These are phyloP conservation scores for Exocentrus adspersus DNA, from an alignment of 2,888 invertebrate genomes.

Conservation along the genomic window DNA sequence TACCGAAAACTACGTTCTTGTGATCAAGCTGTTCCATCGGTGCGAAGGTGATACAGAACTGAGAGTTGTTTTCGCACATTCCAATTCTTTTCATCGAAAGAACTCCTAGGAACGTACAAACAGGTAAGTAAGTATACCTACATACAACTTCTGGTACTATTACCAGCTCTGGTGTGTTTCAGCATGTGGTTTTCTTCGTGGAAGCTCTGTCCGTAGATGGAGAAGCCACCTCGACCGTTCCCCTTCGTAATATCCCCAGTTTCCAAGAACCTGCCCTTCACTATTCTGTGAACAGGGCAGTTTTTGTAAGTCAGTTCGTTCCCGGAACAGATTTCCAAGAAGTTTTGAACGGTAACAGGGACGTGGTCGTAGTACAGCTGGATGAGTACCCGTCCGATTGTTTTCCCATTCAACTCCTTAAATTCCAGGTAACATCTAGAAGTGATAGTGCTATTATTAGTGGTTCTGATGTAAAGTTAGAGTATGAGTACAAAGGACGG, in stretches of 20 bases:
- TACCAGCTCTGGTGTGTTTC: slow-evolving; percentile 63
- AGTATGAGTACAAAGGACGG: slow-evolving; percentile 45
- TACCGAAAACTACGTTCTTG: slow-evolving; percentile 66
- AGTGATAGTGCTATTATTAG: slow-evolving; percentile 5
- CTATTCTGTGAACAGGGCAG: slow-evolving; percentile 63
- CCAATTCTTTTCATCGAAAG: slow-evolving; percentile 63
- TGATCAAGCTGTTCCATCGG: slow-evolving; percentile 61
- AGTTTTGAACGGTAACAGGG: slow-evolving; percentile 62
- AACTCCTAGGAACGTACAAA: slow-evolving; percentile 59
- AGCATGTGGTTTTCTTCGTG: slow-evolving; percentile 63
- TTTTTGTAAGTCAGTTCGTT: slow-evolving; percentile 54
- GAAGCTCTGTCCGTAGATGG: slow-evolving; percentile 65
- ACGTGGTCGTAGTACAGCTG: slow-evolving; percentile 61
- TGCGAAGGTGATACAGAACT: slow-evolving; percentile 66
- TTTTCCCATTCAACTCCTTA: slow-evolving; percentile 54
- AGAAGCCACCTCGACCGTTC: slow-evolving; percentile 65
- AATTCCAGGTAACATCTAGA: slow-evolving; percentile 61
- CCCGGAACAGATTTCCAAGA: slow-evolving; percentile 58
- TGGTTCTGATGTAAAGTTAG: background rate
- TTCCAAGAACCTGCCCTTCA: slow-evolving; percentile 65
- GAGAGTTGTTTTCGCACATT: slow-evolving; percentile 63
- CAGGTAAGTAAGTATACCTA: too few relatives aligned
- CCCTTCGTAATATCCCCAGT: slow-evolving; percentile 67
- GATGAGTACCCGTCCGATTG: slow-evolving; percentile 58
- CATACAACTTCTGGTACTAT: background rate